These are phyloP conservation scores for Ceyx cyanopectus DNA, from an alignment of 2,113 vertebrate genomes.

Conservation along the genomic window DNA sequence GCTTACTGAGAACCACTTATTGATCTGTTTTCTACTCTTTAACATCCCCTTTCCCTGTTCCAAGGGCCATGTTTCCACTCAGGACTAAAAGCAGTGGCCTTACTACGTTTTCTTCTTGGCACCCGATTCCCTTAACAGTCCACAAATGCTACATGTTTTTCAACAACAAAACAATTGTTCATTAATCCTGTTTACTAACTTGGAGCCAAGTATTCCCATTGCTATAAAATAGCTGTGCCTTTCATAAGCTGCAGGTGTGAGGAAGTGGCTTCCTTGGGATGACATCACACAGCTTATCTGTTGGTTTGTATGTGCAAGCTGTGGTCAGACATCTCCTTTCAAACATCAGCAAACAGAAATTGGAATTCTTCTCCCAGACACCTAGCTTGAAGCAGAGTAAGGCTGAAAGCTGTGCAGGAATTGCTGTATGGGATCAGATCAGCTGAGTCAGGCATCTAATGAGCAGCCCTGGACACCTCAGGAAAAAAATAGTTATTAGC, in stretches of 20 bases:
- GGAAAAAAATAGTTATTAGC: neutral
- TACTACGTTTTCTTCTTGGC: neutral
- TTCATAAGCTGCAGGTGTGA: neutral
- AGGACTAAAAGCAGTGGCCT: neutral
- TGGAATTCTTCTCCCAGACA: neutral
- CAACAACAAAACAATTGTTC: neutral
- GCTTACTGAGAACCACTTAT: neutral
- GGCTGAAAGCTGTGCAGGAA: neutral
- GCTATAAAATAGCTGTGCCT: neutral
- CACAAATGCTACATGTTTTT: neutral
- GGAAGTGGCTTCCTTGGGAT: neutral
- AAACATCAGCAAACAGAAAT: neutral
- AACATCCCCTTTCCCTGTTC: neutral
- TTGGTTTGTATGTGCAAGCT: fast-evolving
- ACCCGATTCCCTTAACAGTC: neutral
- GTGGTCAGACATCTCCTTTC: neutral
- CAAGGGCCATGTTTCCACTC: neutral
- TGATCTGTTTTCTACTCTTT: neutral
- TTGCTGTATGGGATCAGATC: neutral
- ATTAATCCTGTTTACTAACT: neutral
- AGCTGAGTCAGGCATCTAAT: neutral
- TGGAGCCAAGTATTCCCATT: neutral
- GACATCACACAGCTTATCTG: neutral
- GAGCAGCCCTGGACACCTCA: neutral
- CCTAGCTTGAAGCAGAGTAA: neutral